Evolutionary conservation across 2,113 vertebrate genomes (phyloP), one percentile per base, ranked within the genome.

Genomic region (Eulemur macaco): DNA sequence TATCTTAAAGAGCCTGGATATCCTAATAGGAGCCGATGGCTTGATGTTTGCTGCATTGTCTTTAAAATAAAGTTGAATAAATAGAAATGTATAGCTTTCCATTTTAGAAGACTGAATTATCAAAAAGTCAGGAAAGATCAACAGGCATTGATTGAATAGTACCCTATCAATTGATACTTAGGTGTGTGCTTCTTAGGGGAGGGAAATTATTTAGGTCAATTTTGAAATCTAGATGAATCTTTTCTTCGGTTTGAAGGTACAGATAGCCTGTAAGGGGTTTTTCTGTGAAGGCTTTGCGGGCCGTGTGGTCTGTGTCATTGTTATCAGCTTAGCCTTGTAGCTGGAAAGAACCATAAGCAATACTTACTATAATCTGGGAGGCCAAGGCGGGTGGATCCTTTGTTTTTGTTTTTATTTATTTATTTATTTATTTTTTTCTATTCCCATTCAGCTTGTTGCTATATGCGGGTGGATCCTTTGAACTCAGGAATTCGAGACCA

Each of bases 31-130:
- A 80, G 25, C n/a, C 4, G 5, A 29, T 25, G 3, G 34, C 50
- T 89, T 94, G 27, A 81, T 74, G 52, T 64, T 76, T 54, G 69
- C n/a, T 78, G 37, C 25, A 42, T 56, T 47, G 13, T 86, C 86
- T 86, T 95, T 74, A 31, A 87, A 68, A 69, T 64, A 63, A 66
- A 71, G 34, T 91, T 39, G 87, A 91, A 83, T 66, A 27, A 73
- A 25, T 84, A 42, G 39, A 68, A 76, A 68, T 11, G 14, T 56
- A 29, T 8, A 66, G 13, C 45, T 84, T 85, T 86, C 71, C 58
- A 63, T 56, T 86, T 64, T 54, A 78, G 7, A 77, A 54, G 63
- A 50, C 31, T 9, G 37, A 50, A 42, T 86, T 66, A 64, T 78
- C 31, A 71, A 15, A 86, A 89, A 64, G 50, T 15, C 50, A 14